phyloP scores from a whole-genome alignment of 2,797 vertebrate genomes.

The Bucorvus abyssinicus region DNA sequence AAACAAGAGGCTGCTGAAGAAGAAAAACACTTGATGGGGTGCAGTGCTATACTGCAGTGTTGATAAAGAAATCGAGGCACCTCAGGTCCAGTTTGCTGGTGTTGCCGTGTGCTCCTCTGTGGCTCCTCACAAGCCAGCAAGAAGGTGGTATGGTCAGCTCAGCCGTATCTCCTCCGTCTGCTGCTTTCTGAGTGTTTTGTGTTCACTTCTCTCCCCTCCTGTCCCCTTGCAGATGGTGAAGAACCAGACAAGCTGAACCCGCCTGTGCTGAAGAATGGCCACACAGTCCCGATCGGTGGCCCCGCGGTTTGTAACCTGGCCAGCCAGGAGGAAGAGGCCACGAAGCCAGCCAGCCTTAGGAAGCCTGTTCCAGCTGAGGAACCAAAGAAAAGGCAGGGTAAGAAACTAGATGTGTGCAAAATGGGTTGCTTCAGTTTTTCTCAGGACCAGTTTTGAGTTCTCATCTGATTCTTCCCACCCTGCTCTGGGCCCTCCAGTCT shows the following conservation, averaged over 20 bases:
- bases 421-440: neutral
- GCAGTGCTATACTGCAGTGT: neutral
- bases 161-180: neutral
- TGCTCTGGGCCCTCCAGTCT: neutral
- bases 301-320: neutral
- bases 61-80: neutral
- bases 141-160: neutral
- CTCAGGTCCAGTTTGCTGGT: neutral
- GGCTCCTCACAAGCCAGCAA: neutral
- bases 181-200: neutral
- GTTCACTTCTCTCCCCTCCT: neutral
- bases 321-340: conserved; percentile 78
- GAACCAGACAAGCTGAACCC: conserved; percentile 80
- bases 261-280: conserved; percentile 88
- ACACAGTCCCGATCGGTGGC: conserved; percentile 83
- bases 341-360: conserved; percentile 65
- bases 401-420: conserved; percentile 1
- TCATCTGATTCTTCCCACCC: neutral
- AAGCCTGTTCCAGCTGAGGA: conserved; percentile 78
- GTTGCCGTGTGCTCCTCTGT: neutral
- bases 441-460: neutral
- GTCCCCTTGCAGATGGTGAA: conserved; percentile 71
- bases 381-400: conserved; percentile 63
- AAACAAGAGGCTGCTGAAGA: neutral
- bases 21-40: neutral